Evolutionary conservation across 92 coral and sea anemone genomes (phyloP).

Genomic region (Bergia puertoricense): DNA sequence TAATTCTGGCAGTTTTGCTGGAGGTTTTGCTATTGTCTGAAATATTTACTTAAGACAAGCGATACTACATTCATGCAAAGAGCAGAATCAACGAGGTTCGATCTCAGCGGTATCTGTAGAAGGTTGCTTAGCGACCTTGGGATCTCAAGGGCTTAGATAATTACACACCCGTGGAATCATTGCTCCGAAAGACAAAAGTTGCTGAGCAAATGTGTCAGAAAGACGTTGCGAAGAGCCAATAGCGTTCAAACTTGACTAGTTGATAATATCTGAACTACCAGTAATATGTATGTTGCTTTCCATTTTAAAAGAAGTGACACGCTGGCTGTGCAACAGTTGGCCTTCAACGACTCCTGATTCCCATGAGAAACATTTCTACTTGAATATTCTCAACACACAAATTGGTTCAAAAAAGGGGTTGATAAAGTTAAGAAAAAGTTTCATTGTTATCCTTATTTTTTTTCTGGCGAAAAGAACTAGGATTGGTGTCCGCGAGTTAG

Average conservation of each 20-base stretch:
- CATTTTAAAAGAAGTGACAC: neutral
- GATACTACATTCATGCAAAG: neutral
- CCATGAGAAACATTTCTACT: constrained; percentile 26
- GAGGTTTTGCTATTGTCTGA: neutral
- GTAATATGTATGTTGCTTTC: constrained; percentile 8
- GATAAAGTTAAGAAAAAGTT: neutral
- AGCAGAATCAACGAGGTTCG: constrained; percentile 4
- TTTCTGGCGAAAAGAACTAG: neutral
- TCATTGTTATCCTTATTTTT: neutral
- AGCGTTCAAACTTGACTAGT: neutral
- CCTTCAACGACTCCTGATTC: neutral
- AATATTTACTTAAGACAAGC: neutral
- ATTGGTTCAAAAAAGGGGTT: neutral
- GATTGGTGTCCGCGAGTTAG: neutral
- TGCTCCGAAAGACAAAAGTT: constrained; percentile 54
- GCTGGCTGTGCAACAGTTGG: constrained; percentile 36
- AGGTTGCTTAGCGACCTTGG: constrained; percentile 36
- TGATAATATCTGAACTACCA: constrained; percentile 24
- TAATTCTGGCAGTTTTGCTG: neutral
- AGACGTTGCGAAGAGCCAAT: constrained; percentile 17
- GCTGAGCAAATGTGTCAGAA: constrained; percentile 68
- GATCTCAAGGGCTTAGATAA: constrained; percentile 33
- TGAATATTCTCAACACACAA: neutral
- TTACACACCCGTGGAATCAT: constrained; percentile 36
- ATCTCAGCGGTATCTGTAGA: constrained; percentile 8